Base-by-base conservation (phyloP, 2,797 vertebrate genomes). In the Argyrosomus regius region DNA sequence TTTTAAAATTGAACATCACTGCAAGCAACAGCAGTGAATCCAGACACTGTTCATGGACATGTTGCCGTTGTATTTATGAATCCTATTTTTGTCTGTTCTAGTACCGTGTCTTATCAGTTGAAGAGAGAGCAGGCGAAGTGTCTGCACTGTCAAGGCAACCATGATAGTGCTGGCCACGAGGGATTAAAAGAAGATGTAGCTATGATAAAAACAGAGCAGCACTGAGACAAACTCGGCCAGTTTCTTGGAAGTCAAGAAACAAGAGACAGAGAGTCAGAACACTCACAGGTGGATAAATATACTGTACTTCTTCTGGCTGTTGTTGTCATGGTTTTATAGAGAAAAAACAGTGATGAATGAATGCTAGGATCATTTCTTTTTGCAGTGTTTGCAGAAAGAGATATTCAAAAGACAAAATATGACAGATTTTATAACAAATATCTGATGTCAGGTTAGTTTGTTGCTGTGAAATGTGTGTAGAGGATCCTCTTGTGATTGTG, bases 141-240 rank as follows among this genome's bases (percentile, higher is more conserved):
- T 88, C 77, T 65, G 68, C 77, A 88, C 82, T 89, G 85, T 89
- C 85, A 88, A 88, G 84, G 87, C 85, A 88, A 81, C 90, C 78
- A 67, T 43, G 63, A 74, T 81, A 74, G 81, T 12, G 73, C 81
- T 76, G 84, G 87, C 78, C 60, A 78, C 39, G 2, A 61, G 85
- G 85, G 88, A 91, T 88, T 86, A 87, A 59, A 54, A 84, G 69
- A 59, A 91, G 78, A 88, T 82, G 77, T 71, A 79, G 82, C 71
- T 22, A 41, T 60, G 83, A 89, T 90, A 88, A 75, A 83, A 87
- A 82, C 72, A 74, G 67, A 81, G 65, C 62, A 72, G 72, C 76
- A 43, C 59, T 58, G 56, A 72, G 65, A 77, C 14, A 2, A 77
- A 74, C 60, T 72, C 41, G 18, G 46, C n/a, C 65, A 50, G 31